A percentile compares a stretch with the other conserved stretches of the same genome.
These are phyloP conservation scores for Danio rerio DNA, from an alignment of 2,113 vertebrate species.

Conservation along the genomic window GRCz12tu NC_133185.1:25834001-25834500, in stretches of 20 bases:
- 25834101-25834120: conserved; percentile 41
- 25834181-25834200: conserved; percentile 20
- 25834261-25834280: neutral
- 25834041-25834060: conserved; percentile 44
- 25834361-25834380: neutral
- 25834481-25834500: no score
- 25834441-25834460: no score
- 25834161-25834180: conserved; percentile 16
- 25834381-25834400: neutral
- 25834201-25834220: neutral
- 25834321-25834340: neutral
- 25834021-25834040: conserved; percentile 56
- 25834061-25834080: conserved; percentile 32
- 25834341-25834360: neutral
- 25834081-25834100: conserved; percentile 22
- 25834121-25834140: conserved; percentile 30
- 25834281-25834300: neutral
- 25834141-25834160: conserved; percentile 38
- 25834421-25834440: neutral
- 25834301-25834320: neutral
- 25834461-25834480: no score
- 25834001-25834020: conserved; percentile 54
- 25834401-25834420: neutral
- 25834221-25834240: neutral
- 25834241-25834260: neutral